Evolutionary conservation across 2,113 vertebrate species (phyloP).

Genomic region (Limanda limanda): DNA sequence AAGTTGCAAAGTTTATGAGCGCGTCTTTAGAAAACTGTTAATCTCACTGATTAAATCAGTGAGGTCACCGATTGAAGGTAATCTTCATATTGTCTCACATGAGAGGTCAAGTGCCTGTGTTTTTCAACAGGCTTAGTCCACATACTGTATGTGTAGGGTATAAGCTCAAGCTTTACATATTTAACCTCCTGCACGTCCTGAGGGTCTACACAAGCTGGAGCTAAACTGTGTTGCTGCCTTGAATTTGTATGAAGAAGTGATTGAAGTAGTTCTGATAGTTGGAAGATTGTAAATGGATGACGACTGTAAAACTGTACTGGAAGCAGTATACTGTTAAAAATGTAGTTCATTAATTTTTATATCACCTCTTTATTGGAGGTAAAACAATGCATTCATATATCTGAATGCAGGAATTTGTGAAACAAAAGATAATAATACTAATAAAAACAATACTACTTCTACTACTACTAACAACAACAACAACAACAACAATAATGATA

Average conservation of each 20-base stretch:
- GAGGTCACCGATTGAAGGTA: constrained; percentile 50
- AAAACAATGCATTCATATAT: no score
- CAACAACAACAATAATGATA: no score
- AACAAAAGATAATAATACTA: no score
- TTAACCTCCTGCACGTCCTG: constrained; percentile 5
- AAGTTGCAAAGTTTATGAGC: constrained; percentile 8
- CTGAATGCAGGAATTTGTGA: no score
- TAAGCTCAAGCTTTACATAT: constrained; percentile 45
- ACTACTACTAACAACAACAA: no score
- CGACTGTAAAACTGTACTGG: background rate
- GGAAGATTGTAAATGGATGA: background rate
- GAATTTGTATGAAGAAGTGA: background rate
- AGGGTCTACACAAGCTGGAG: background rate
- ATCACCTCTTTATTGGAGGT: no score
- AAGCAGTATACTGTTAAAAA: background rate
- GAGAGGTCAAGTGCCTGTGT: constrained; percentile 46
- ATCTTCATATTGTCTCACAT: constrained; percentile 34
- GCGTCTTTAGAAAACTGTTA: constrained; percentile 8
- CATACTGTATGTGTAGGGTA: constrained; percentile 12
- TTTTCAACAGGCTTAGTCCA: constrained; percentile 39
- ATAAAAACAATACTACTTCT: no score
- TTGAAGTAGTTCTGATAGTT: background rate
- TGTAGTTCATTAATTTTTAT: no score
- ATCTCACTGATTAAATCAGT: constrained; percentile 32
- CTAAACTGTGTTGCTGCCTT: background rate